Evolutionary conservation across 2,113 vertebrate species (phyloP).

Genomic region (Pao palembangensis): DNA sequence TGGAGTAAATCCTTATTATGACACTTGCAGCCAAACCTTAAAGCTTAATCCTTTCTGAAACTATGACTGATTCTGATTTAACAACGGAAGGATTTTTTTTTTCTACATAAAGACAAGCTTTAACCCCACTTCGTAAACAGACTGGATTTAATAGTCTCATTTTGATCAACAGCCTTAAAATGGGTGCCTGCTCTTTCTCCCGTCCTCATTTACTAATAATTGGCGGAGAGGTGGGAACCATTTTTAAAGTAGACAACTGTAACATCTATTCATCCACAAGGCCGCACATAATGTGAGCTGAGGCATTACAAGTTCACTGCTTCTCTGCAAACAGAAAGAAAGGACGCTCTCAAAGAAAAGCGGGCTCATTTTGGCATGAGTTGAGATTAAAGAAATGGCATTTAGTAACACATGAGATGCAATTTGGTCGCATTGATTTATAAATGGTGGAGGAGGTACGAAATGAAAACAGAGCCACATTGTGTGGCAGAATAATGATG

Average conservation of each 20-base stretch:
- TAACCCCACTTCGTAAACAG: no score
- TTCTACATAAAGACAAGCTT: no score
- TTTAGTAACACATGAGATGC: constrained; percentile 21
- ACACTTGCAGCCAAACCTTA: not conserved
- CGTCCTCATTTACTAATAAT: constrained; percentile 43
- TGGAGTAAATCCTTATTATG: not conserved
- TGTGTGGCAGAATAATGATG: not conserved
- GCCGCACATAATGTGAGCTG: constrained; percentile 13
- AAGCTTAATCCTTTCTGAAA: not conserved
- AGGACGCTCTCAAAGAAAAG: constrained; percentile 15
- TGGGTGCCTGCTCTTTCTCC: constrained; percentile 4
- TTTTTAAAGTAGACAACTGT: constrained; percentile 39
- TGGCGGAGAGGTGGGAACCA: constrained; percentile 9
- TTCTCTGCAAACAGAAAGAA: constrained; percentile 30
- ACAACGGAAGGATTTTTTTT: no score
- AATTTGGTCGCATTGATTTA: constrained; percentile 21
- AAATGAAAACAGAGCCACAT: constrained; percentile 4
- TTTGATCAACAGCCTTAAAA: constrained; percentile 8
- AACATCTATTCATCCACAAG: constrained; percentile 41
- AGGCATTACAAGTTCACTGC: constrained; percentile 26
- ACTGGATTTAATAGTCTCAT: no score
- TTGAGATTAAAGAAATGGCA: not conserved
- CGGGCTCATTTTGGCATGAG: constrained; percentile 6
- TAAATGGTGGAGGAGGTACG: not conserved
- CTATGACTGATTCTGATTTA: not conserved